A percentile compares a stretch with the other conserved stretches of the same genome.
These are phyloP conservation scores for Stenoptilia bipunctidactyla DNA, from an alignment of 2,888 invertebrate genomes.

Conservation along the genomic window DNA sequence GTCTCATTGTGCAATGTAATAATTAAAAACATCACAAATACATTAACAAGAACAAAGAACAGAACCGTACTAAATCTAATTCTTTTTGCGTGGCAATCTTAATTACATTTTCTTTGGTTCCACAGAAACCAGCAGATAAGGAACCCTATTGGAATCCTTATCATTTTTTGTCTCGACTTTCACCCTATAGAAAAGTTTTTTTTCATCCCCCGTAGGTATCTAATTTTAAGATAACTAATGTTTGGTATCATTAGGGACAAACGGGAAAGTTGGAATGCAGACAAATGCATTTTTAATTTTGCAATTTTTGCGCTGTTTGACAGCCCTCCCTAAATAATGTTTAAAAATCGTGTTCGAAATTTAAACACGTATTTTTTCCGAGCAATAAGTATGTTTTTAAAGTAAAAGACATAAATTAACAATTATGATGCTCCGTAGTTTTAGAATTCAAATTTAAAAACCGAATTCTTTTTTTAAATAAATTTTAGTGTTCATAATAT, in stretches of 20 bases:
- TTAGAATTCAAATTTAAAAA: not conserved
- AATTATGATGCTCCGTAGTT: too few relatives aligned
- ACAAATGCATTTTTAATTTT: conserved; percentile 57
- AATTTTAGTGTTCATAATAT: not conserved
- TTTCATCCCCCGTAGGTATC: conserved; percentile 38
- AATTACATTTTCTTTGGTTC: conserved; percentile 60
- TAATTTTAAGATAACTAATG: conserved; percentile 68
- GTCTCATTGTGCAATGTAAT: conserved; percentile 22
- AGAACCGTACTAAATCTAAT: conserved; percentile 44
- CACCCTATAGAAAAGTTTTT: conserved; percentile 31
- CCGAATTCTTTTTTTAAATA: not conserved
- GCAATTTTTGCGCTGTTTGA: conserved; percentile 9
- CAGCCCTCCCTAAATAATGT: not conserved
- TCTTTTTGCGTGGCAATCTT: conserved; percentile 48
- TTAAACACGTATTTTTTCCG: too few relatives aligned
- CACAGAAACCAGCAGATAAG: conserved; percentile 56
- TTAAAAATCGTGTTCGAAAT: too few relatives aligned
- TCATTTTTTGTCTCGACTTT: conserved; percentile 33
- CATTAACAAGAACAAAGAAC: conserved; percentile 41
- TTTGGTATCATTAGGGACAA: conserved; percentile 50
- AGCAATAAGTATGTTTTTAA: too few relatives aligned
- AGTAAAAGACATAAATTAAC: too few relatives aligned
- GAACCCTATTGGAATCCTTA: conserved; percentile 51
- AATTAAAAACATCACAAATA: conserved; percentile 53
- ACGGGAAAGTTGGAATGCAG: conserved; percentile 37